A percentile compares a stretch with the other conserved stretches of the same genome.
Conservation (phyloP, 2,113 vertebrate genomes). For the Gila orcuttii region DNA sequence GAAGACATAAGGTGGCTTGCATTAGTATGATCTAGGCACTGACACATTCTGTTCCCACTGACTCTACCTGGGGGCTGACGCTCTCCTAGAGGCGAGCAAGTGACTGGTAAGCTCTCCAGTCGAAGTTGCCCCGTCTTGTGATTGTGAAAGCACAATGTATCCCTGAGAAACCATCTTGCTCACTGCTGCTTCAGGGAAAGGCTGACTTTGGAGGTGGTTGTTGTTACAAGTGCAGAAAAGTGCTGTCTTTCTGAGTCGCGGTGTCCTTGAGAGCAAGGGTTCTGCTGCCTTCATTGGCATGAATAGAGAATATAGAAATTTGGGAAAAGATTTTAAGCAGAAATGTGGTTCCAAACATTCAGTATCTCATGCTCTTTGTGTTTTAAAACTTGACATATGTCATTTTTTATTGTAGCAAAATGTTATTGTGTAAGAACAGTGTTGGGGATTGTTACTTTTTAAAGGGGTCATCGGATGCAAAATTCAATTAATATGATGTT, state of each 20-base stretch:
- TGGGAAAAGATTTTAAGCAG: not conserved
- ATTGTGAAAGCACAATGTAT: conserved; percentile 55
- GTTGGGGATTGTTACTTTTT: not conserved
- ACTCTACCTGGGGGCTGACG: conserved; percentile 40
- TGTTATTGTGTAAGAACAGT: not conserved
- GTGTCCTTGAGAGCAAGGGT: conserved; percentile 60
- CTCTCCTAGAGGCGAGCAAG: conserved; percentile 48
- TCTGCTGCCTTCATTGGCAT: conserved; percentile 45
- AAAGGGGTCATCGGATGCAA: no score
- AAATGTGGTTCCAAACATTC: not conserved
- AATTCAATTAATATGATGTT: no score
- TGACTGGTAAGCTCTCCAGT: conserved; percentile 51
- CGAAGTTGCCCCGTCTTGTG: conserved; percentile 51
- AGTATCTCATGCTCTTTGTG: not conserved
- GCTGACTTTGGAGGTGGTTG: conserved; percentile 49
- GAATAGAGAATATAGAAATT: conserved; percentile 20
- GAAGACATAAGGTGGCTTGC: conserved; percentile 36
- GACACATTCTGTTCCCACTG: conserved; percentile 37
- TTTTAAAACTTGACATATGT: not conserved
- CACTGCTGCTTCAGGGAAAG: conserved; percentile 51
- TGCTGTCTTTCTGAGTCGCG: conserved; percentile 46
- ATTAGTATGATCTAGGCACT: conserved; percentile 48
- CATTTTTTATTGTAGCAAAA: not conserved
- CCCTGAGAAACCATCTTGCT: conserved; percentile 34
- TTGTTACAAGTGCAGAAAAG: conserved; percentile 53